Evolutionary conservation across 2,888 invertebrate genomes (phyloP).

Genomic region (Zelleria hepariella): DNA sequence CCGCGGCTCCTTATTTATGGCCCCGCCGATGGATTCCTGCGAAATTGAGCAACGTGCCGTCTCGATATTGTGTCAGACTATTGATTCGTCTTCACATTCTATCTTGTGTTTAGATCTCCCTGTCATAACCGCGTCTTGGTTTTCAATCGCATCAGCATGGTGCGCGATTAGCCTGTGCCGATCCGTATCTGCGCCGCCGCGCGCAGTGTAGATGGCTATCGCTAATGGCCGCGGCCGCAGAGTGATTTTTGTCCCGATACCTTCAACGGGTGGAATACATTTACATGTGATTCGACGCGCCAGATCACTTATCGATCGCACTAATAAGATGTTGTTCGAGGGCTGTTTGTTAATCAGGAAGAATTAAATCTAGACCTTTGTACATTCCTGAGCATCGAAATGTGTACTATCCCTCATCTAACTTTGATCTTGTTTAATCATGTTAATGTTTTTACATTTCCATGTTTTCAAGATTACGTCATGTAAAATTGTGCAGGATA

Average conservation of each 20-base stretch:
- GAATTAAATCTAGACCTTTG: background rate
- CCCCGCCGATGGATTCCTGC: conserved; percentile 7
- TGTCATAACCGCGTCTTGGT: background rate
- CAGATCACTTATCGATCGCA: background rate
- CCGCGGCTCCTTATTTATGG: conserved; percentile 9
- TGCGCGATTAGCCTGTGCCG: background rate
- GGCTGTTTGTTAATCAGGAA: background rate
- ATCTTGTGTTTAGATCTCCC: background rate
- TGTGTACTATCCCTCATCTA: no score
- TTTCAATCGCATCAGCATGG: background rate
- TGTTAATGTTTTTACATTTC: background rate
- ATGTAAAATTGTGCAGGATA: background rate
- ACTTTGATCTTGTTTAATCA: no score
- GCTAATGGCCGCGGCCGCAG: background rate
- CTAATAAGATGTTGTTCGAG: background rate
- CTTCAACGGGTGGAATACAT: conserved; percentile 1
- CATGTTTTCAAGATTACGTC: background rate
- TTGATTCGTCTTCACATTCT: background rate
- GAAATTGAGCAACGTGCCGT: conserved; percentile 8
- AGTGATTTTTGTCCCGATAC: conserved; percentile 3
- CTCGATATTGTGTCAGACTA: background rate
- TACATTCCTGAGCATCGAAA: no score
- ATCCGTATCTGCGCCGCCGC: conserved; percentile 1
- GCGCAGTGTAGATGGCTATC: conserved; percentile 1
- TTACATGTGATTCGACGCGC: background rate